Percentiles rank a stretch among this genome's conserved stretches.
Conservation (phyloP, 2,888 invertebrate genomes). For the Drosophila pseudotalamancana region DNA sequence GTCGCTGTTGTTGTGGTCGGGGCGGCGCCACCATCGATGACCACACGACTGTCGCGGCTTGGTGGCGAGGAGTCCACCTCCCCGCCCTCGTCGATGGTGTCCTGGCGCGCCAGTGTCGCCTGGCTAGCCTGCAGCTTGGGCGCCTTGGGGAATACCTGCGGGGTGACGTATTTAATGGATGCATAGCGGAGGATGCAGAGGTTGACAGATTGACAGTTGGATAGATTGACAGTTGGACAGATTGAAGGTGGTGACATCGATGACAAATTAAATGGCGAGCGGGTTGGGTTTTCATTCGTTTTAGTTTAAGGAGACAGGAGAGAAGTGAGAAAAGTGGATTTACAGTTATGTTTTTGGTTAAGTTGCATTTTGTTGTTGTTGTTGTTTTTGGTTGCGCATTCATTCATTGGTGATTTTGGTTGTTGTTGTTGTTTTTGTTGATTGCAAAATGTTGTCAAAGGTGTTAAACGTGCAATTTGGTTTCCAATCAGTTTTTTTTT, state of each 20-base stretch:
- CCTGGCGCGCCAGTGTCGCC: conserved; percentile 87
- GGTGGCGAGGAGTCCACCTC: conserved; percentile 85
- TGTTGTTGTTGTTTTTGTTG: conserved; percentile 20
- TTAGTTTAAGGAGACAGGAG: conserved; percentile 20
- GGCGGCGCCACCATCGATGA: conserved; percentile 85
- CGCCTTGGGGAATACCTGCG: conserved; percentile 88
- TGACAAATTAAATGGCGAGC: conserved; percentile 34
- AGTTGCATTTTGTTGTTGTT: conserved; percentile 23
- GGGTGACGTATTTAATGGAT: conserved; percentile 55
- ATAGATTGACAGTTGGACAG: conserved; percentile 24
- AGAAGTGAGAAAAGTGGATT: conserved; percentile 51
- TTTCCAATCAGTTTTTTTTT: conserved; percentile 44
- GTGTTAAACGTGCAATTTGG: conserved; percentile 38
- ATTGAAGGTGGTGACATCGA: conserved; percentile 34
- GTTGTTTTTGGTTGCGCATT: conserved; percentile 55
- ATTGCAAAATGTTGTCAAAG: conserved; percentile 28
- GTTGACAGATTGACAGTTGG: conserved; percentile 40
- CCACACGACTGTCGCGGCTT: conserved; percentile 83
- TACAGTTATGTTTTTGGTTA: conserved; percentile 32
- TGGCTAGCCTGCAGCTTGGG: conserved; percentile 87
- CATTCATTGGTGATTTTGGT: conserved; percentile 41
- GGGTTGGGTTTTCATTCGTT: conserved; percentile 25
- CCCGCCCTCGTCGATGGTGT: conserved; percentile 91
- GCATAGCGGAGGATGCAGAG: conserved; percentile 28
- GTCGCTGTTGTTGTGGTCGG: conserved; percentile 8